These are phyloP conservation scores for Phyllotis vaccarum DNA, from an alignment of 2,797 vertebrate genomes.

Conservation along the genomic window DNA sequence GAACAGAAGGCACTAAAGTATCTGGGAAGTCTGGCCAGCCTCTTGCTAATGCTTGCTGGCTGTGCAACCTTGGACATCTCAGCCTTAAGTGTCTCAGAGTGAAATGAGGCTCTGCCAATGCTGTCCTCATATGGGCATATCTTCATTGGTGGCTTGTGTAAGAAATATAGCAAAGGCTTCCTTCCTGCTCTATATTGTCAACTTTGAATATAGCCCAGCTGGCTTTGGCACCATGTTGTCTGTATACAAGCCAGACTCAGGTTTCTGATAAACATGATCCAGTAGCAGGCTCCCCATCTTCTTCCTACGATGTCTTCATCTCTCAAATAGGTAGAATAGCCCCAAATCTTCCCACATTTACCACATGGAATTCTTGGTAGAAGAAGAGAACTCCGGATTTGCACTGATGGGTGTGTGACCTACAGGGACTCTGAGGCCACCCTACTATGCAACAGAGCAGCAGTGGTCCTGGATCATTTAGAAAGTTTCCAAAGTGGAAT, in stretches of 20 bases:
- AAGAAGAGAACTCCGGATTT: background rate
- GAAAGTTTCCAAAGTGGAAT: background rate
- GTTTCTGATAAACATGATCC: background rate
- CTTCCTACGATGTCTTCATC: background rate
- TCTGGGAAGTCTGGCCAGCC: background rate
- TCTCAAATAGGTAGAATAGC: background rate
- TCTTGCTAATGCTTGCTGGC: background rate
- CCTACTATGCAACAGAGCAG: rapidly evolving
- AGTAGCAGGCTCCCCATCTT: background rate
- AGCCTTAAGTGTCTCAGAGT: background rate
- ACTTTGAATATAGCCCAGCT: background rate
- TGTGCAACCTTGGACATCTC: background rate
- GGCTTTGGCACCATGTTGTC: background rate
- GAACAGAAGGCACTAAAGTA: background rate
- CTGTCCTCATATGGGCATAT: background rate
- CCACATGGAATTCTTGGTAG: background rate
- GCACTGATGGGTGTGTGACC: background rate
- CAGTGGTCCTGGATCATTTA: background rate
- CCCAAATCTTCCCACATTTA: background rate
- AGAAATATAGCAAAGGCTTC: background rate
- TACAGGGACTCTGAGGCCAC: background rate
- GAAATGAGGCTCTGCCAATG: background rate
- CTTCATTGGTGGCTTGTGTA: background rate
- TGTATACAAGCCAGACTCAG: background rate
- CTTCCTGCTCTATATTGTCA: background rate